A percentile compares a stretch with the other conserved stretches of the same genome.
Conservation (phyloP, 2,113 vertebrate species). For the Boulengeromyrus knoepffleri region DNA sequence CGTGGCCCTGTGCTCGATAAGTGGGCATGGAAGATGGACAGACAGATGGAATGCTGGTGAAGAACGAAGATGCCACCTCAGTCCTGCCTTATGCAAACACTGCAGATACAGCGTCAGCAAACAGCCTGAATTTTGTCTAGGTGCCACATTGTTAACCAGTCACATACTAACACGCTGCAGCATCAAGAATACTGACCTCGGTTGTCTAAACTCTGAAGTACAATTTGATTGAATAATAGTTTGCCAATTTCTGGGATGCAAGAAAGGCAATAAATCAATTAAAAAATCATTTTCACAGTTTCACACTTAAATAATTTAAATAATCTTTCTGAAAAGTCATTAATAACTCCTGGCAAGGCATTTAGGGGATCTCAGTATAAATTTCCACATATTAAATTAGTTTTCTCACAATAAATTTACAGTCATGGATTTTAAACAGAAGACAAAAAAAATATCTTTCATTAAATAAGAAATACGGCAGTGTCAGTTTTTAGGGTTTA, state of each 20-base stretch:
- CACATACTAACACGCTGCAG: background rate
- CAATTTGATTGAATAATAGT: background rate
- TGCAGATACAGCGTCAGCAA: background rate
- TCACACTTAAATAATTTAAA: background rate
- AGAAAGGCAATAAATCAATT: background rate
- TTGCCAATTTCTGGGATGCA: background rate
- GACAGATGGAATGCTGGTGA: background rate
- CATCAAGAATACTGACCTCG: background rate
- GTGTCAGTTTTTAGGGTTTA: conserved; percentile 3
- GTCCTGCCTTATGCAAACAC: background rate
- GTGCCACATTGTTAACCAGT: background rate
- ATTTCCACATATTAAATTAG: background rate
- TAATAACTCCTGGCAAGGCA: background rate
- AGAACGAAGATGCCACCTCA: background rate
- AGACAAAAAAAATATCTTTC: background rate
- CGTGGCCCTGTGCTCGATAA: background rate
- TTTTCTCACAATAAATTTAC: conserved; percentile 4
- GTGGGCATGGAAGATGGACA: background rate
- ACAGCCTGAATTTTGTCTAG: background rate
- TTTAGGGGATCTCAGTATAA: background rate
- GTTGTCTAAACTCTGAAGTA: background rate
- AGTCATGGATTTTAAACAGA: background rate
- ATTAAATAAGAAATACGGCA: background rate
- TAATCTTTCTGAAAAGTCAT: background rate
- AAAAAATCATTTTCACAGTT: background rate